phyloP scores from a whole-genome alignment of 2,113 vertebrate species.

The Otis tarda region DNA sequence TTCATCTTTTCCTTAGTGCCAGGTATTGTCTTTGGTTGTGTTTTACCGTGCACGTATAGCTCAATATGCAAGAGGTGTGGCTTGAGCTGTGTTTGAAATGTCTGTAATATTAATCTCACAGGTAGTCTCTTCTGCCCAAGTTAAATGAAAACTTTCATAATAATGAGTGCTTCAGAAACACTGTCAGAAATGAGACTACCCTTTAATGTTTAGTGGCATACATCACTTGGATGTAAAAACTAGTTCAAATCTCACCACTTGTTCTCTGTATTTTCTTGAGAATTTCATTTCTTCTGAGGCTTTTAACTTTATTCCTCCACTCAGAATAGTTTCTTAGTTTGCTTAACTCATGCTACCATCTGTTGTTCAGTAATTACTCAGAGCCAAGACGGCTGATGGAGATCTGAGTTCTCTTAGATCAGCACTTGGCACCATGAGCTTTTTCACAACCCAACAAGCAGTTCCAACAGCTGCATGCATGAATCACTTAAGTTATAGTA shows the following conservation, averaged over 20 bases:
- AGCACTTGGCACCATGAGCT: slow-evolving; percentile 57
- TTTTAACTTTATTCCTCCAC: slow-evolving; percentile 18
- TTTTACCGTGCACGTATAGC: not conserved
- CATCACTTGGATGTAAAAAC: not conserved
- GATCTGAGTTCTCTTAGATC: slow-evolving; percentile 63
- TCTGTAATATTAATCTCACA: not conserved
- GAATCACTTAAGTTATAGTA: slow-evolving; percentile 57
- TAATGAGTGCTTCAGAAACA: not conserved
- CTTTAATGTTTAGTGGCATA: not conserved
- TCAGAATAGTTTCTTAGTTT: slow-evolving; percentile 49
- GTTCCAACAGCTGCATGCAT: slow-evolving; percentile 62
- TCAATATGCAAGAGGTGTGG: not conserved
- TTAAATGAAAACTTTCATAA: not conserved
- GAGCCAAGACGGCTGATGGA: slow-evolving; percentile 59
- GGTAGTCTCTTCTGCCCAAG: not conserved
- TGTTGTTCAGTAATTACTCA: slow-evolving; percentile 37
- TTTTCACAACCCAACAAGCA: slow-evolving; percentile 61
- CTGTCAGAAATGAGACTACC: not conserved
- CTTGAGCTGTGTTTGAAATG: not conserved
- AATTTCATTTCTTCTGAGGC: not conserved
- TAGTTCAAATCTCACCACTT: not conserved
- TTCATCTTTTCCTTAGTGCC: not conserved
- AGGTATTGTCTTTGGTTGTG: not conserved
- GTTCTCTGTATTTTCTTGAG: not conserved
- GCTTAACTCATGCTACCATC: slow-evolving; percentile 59